A percentile compares a stretch with the other conserved stretches of the same genome.
These are phyloP conservation scores for Charina bottae DNA, from an alignment of 2,113 vertebrate species.

Conservation along the genomic window DNA sequence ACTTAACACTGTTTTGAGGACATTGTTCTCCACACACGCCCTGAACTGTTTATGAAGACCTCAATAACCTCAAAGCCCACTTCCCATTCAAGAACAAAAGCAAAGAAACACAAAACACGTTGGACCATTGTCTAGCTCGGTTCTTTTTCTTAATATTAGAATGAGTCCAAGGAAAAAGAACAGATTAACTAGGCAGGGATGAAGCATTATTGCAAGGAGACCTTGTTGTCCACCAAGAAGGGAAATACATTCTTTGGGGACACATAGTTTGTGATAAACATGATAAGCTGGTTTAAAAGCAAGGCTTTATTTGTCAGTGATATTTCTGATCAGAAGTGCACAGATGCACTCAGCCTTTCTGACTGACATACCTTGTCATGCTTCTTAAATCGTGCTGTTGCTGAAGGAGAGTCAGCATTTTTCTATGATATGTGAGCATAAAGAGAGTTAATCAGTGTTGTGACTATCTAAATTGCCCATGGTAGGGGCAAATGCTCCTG, in stretches of 20 bases:
- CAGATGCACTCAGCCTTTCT: neutral
- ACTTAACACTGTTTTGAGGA: slow-evolving; percentile 46
- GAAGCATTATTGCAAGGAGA: slow-evolving; percentile 25
- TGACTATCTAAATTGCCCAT: neutral
- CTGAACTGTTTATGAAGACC: slow-evolving; percentile 57
- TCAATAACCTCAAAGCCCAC: slow-evolving; percentile 36
- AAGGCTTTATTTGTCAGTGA: neutral
- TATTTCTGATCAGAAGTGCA: neutral
- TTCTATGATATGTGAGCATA: neutral
- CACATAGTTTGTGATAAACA: neutral
- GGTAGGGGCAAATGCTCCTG: neutral
- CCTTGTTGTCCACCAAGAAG: slow-evolving; percentile 22
- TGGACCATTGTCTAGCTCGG: slow-evolving; percentile 45
- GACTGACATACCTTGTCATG: neutral
- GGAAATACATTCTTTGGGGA: slow-evolving; percentile 31
- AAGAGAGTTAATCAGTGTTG: neutral
- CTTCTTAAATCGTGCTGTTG: neutral
- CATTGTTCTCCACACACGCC: slow-evolving; percentile 30
- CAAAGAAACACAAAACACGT: slow-evolving; percentile 23
- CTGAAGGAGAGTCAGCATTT: neutral
- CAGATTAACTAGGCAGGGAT: slow-evolving; percentile 11
- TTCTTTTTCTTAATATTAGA: slow-evolving; percentile 13
- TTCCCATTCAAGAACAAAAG: slow-evolving; percentile 51
- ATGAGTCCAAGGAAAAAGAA: slow-evolving; percentile 34
- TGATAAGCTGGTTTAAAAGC: slow-evolving; percentile 41